Base-by-base conservation (phyloP, 2,888 invertebrate genomes). In the Busseola fusca region DNA sequence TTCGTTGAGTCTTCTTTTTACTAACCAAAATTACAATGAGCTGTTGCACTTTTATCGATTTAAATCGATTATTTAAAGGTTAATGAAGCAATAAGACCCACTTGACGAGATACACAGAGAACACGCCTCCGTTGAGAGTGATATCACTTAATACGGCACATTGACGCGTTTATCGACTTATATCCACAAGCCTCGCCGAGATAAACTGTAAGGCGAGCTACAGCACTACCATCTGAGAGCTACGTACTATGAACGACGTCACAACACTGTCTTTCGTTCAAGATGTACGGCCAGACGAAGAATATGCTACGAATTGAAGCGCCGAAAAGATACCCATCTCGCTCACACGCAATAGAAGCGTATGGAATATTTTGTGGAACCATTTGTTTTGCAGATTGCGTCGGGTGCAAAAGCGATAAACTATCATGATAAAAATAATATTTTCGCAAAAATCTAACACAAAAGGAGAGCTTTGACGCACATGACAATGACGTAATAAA, bases 161-260 rank as follows among this genome's bases (percentile, higher is more conserved):
- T 89, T 87, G 89, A 83, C 87, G 83, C 82, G 82, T 86, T 93
- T 93, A 94, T 94, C 95, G 94, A 91, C 90, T 94, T 95, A 93
- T 95, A 95, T 94, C 86, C 93, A 91, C 91, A 89, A 90, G 91
- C 89, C 88, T 84, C 88, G 85, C 78, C 76, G 69, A 86, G 94
- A 94, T 94, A 95, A 93, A 87, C 80, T 64, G 85, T 91, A 91
- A 92, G 90, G 91, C 94, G 94, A 95, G 94, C 93, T 94, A 93
- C 94, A 92, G 87, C 87, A 94, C 95, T 91, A 90, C 91, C 90
- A 90, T 96, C 95, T 93, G 91, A 94, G 93, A 96, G 96, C 96
- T 96, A 96, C 96, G 96, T 96, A 96, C 96, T 93, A 94, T 95
- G 93, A 96, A 92, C 93, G 93, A 95, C 96, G 95, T 94, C 91